Percentiles rank a stretch among this genome's conserved stretches.
Evolutionary conservation across 2,113 vertebrate species (phyloP).

Genomic region (Lophochroa leadbeateri): DNA sequence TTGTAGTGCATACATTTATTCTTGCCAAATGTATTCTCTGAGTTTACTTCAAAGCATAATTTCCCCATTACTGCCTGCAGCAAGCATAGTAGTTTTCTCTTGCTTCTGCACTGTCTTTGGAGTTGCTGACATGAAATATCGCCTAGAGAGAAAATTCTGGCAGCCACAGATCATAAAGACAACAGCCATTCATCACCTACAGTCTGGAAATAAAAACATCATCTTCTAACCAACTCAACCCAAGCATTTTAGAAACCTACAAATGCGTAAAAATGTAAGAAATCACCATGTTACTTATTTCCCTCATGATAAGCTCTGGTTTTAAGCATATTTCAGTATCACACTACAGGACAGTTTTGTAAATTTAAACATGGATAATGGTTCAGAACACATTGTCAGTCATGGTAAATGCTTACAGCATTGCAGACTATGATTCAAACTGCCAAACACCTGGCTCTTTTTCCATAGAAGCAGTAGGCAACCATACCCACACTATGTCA

Average conservation of each 20-base stretch:
- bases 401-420: neutral
- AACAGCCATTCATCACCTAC: neutral
- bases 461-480: neutral
- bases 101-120: neutral
- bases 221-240: neutral
- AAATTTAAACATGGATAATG: neutral
- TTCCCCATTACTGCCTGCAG: neutral
- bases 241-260: neutral
- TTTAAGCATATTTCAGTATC: neutral
- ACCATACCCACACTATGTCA: neutral
- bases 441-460: neutral
- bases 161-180: neutral
- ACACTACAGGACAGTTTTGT: neutral
- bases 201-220: neutral
- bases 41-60: neutral
- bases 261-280: neutral
- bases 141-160: neutral
- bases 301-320: neutral
- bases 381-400: neutral
- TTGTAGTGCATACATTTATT: neutral
- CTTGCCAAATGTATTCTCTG: neutral
- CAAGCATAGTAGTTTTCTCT: neutral
- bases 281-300: neutral
- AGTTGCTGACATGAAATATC: neutral
- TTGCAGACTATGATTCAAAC: accelerated